phyloP scores from a whole-genome alignment of 2,113 vertebrate species.

The Dipodomys stephensi region DNA sequence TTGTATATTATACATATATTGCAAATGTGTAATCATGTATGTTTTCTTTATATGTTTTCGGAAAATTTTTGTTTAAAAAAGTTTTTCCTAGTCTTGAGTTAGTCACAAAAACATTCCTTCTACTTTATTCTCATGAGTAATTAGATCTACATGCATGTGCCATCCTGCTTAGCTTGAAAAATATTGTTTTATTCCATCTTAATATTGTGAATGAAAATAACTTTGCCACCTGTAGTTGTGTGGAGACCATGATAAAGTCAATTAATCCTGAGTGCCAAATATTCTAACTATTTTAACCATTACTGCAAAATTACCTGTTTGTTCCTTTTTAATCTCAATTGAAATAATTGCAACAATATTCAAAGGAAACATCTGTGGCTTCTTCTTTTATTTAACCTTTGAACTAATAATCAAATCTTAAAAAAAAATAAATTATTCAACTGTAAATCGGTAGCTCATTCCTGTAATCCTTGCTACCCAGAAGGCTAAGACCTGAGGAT shows the following conservation, averaged over 20 bases:
- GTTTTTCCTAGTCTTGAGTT: neutral
- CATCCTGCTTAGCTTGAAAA: neutral
- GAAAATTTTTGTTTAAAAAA: neutral
- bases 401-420: no score
- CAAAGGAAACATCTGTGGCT: neutral
- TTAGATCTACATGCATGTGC: no score
- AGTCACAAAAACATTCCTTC: neutral
- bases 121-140: neutral
- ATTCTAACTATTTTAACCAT: neutral
- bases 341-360: neutral
- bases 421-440: no score
- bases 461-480: neutral
- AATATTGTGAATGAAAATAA: neutral
- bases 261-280: neutral
- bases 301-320: neutral
- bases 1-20: neutral
- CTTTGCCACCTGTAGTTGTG: neutral
- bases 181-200: neutral
- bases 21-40: neutral
- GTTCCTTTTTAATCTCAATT: neutral
- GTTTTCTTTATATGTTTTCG: neutral
- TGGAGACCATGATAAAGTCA: neutral
- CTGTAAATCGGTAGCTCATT: no score
- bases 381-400: neutral
- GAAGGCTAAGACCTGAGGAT: neutral